These are phyloP conservation scores for Calameuta idolon DNA, from an alignment of 2,888 invertebrate genomes.

Conservation along the genomic window DNA sequence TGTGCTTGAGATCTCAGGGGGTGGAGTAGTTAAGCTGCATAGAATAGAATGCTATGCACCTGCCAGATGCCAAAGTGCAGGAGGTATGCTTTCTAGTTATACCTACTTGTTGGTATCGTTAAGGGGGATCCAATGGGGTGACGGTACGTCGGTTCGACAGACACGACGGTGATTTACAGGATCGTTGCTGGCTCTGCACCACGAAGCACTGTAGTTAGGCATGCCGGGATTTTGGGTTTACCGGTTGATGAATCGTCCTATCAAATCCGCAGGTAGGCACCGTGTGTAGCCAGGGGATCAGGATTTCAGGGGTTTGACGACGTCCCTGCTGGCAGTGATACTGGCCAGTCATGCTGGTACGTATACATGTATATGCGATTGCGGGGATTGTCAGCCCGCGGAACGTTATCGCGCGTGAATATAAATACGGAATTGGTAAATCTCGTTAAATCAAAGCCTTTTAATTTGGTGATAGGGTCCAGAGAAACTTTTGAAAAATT, in stretches of 20 bases:
- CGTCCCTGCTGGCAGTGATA: background rate
- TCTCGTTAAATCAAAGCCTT: background rate
- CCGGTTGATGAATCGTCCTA: constrained; percentile 36
- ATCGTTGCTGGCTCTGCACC: constrained; percentile 5
- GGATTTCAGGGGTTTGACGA: background rate
- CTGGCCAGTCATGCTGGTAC: background rate
- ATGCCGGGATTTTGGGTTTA: constrained; percentile 32
- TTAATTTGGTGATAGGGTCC: background rate
- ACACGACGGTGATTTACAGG: constrained; percentile 12
- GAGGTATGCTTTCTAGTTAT: background rate
- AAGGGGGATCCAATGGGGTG: background rate
- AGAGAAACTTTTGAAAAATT: background rate
- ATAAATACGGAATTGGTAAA: constrained; percentile 8
- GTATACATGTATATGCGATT: background rate
- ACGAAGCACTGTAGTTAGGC: constrained; percentile 17
- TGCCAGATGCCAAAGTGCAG: background rate
- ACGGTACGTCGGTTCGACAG: constrained; percentile 17
- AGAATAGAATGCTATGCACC: background rate
- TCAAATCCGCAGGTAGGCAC: constrained; percentile 21
- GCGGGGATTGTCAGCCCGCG: background rate
- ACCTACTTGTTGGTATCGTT: constrained; percentile 2
- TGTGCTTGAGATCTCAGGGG: background rate
- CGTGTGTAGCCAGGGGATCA: background rate
- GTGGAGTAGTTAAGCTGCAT: background rate
- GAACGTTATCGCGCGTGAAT: background rate